phyloP scores from a whole-genome alignment of 2,888 invertebrate species.

The Diplolepis rosae region DNA sequence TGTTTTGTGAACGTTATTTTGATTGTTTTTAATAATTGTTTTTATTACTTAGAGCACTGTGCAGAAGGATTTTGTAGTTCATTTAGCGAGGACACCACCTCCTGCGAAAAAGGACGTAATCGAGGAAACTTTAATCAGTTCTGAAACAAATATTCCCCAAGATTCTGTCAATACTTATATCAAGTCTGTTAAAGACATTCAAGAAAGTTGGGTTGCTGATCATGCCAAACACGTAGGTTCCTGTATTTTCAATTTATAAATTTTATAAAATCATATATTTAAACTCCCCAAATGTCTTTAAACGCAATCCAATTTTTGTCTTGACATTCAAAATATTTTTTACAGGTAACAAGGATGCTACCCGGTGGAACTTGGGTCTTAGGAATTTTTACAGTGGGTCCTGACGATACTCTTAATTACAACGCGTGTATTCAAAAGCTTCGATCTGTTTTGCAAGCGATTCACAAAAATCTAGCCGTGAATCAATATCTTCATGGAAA shows the following conservation, averaged over 20 bases:
- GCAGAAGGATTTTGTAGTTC: slow-evolving; percentile 85
- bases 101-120: slow-evolving; percentile 73
- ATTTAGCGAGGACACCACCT: slow-evolving; percentile 86
- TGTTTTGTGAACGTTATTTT: neutral
- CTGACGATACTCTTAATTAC: slow-evolving; percentile 79
- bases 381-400: slow-evolving; percentile 85
- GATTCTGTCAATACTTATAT: slow-evolving; percentile 72
- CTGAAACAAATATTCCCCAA: slow-evolving; percentile 69
- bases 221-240: slow-evolving; percentile 84
- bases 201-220: slow-evolving; percentile 83
- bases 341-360: slow-evolving; percentile 87
- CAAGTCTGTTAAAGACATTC: slow-evolving; percentile 76
- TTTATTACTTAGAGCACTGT: slow-evolving; percentile 76
- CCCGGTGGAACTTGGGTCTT: slow-evolving; percentile 92
- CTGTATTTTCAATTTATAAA: neutral
- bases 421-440: slow-evolving; percentile 77
- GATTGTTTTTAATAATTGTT: slow-evolving; percentile 34
- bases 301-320: slow-evolving; percentile 21
- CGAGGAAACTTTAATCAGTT: slow-evolving; percentile 69
- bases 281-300: neutral
- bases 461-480: slow-evolving; percentile 76
- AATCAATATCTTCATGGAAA: slow-evolving; percentile 80
- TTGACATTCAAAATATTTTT: slow-evolving; percentile 34
- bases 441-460: slow-evolving; percentile 76
- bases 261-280: neutral